Percentiles rank a stretch among this genome's conserved stretches.
Evolutionary conservation across 2,113 vertebrate species (phyloP).

Genomic region (Chamaetylas fuelleborni): DNA sequence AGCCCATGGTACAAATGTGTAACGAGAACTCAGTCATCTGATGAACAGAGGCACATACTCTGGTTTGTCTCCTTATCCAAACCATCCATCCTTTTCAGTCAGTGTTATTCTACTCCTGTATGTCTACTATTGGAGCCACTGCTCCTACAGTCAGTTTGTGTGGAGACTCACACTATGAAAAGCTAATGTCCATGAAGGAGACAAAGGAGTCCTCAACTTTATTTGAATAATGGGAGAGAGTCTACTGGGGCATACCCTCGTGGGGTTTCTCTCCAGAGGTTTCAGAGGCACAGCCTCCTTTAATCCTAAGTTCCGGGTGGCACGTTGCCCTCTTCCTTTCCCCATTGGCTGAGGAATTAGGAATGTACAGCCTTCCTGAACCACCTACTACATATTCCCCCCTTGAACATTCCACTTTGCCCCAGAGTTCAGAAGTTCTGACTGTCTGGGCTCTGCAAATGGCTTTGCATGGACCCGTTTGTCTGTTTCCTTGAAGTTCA

Average conservation of each 20-base stretch:
- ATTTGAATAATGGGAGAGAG: neutral
- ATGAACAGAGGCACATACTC: neutral
- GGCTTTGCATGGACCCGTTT: neutral
- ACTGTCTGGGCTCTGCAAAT: neutral
- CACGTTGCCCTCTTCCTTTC: neutral
- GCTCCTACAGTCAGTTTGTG: neutral
- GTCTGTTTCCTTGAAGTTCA: neutral
- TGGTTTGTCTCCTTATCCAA: neutral
- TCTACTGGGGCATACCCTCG: fast-evolving
- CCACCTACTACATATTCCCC: fast-evolving
- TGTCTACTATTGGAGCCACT: neutral
- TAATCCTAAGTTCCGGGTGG: fast-evolving
- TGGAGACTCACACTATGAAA: neutral
- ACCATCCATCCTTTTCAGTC: neutral
- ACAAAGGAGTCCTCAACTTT: neutral
- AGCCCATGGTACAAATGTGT: neutral
- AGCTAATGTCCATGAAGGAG: neutral
- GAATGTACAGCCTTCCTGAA: too few species aligned
- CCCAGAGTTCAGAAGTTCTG: neutral
- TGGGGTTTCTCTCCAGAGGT: neutral
- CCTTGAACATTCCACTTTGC: neutral
- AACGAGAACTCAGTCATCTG: neutral
- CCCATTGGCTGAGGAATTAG: too few species aligned
- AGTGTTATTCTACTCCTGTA: neutral
- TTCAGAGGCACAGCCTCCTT: neutral